Percentiles rank a stretch among this genome's conserved stretches.
Conservation (phyloP, 2,113 vertebrate genomes). For the Gymnarchus niloticus region DNA sequence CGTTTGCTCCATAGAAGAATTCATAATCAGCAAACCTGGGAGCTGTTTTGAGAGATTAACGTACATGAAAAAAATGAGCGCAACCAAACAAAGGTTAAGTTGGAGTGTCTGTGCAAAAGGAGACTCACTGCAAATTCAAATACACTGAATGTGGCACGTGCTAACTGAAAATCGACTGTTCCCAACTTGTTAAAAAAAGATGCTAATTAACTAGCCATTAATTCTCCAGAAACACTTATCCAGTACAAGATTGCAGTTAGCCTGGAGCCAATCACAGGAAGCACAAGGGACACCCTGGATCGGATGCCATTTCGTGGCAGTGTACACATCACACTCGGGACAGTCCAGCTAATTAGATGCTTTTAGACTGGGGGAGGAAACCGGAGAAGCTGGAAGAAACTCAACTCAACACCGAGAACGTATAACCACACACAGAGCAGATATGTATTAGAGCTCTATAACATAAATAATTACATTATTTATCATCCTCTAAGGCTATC, state of each 20-base stretch:
- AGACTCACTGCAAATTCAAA: slow-evolving; percentile 43
- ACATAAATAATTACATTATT: neutral
- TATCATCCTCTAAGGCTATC: neutral
- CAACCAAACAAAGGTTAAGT: slow-evolving; percentile 63
- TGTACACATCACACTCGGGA: neutral
- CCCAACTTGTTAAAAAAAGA: neutral
- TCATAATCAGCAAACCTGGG: slow-evolving; percentile 57
- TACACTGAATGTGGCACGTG: neutral
- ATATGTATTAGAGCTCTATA: neutral
- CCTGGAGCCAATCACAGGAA: neutral
- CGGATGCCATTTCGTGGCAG: neutral
- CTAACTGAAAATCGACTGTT: neutral
- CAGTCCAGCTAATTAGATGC: neutral
- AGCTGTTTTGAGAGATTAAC: slow-evolving; percentile 47
- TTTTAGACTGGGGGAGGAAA: neutral
- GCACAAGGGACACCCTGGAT: neutral
- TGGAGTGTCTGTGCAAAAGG: slow-evolving; percentile 54
- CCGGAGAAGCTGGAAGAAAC: neutral
- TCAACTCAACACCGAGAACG: neutral
- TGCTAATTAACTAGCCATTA: neutral
- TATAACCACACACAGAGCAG: neutral
- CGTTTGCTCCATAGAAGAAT: slow-evolving; percentile 56
- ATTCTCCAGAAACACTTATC: neutral
- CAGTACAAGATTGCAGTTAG: neutral
- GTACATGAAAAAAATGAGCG: slow-evolving; percentile 54